Conservation (phyloP, 2,888 invertebrate species). For the Polia nebulosa region DNA sequence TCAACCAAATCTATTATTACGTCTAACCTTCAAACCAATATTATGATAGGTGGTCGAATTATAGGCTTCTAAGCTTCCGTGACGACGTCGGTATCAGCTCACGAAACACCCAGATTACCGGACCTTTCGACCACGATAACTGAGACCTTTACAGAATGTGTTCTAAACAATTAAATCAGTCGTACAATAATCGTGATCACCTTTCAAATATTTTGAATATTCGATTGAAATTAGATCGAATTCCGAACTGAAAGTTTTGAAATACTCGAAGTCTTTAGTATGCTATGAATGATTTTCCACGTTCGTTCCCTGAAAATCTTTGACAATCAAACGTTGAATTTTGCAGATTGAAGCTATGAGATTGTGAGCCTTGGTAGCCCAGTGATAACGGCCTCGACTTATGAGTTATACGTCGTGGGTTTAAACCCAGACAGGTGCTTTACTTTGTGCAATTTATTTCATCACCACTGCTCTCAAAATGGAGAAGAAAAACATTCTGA, state of each 20-base stretch:
- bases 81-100: constrained; percentile 71
- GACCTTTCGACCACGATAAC: constrained; percentile 68
- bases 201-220: constrained; percentile 74
- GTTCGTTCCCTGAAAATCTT: neutral
- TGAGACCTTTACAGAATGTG: constrained; percentile 63
- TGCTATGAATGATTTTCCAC: neutral
- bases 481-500: too few species aligned
- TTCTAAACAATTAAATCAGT: constrained; percentile 67
- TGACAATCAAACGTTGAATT: too few species aligned
- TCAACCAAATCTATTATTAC: constrained; percentile 73
- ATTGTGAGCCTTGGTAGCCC: too few species aligned
- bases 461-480: too few species aligned
- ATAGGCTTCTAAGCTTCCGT: constrained; percentile 79
- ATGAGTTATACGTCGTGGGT: too few species aligned
- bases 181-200: constrained; percentile 67
- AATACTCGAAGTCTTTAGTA: neutral
- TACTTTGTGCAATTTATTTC: too few species aligned
- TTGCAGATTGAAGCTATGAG: too few species aligned
- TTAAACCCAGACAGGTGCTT: too few species aligned
- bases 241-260: constrained; percentile 41
- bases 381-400: too few species aligned
- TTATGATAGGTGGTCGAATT: constrained; percentile 59
- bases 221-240: constrained; percentile 39
- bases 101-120: constrained; percentile 66
- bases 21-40: constrained; percentile 74